Evolutionary conservation across 2,888 invertebrate species (phyloP).

Genomic region (Phorcus lineatus): DNA sequence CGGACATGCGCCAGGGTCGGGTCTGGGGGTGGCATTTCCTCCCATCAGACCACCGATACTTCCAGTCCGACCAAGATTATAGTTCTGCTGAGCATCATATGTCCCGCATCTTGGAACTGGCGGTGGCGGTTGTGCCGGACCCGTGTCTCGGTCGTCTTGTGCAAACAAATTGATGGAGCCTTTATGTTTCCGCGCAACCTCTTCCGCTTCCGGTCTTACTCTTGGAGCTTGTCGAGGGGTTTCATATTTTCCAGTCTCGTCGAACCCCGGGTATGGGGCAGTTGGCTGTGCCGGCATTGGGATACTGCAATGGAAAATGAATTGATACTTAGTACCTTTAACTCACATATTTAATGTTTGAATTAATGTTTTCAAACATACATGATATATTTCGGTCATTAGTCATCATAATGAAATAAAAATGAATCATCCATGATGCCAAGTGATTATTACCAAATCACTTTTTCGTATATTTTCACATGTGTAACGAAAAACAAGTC

Average conservation of each 20-base stretch:
- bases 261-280: slow-evolving; percentile 64
- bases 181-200: slow-evolving; percentile 57
- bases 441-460: too few relatives aligned
- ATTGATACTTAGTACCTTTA: not conserved
- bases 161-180: slow-evolving; percentile 62
- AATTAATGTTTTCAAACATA: too few relatives aligned
- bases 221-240: slow-evolving; percentile 56
- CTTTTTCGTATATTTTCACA: too few relatives aligned
- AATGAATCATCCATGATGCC: too few relatives aligned
- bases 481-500: too few relatives aligned
- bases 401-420: too few relatives aligned
- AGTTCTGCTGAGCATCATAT: slow-evolving; percentile 52
- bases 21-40: slow-evolving; percentile 54
- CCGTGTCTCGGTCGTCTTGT: slow-evolving; percentile 41
- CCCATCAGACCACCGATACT: slow-evolving; percentile 55
- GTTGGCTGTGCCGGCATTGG: slow-evolving; percentile 30
- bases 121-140: slow-evolving; percentile 44
- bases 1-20: slow-evolving; percentile 44
- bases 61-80: slow-evolving; percentile 59
- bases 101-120: slow-evolving; percentile 57
- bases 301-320: not conserved
- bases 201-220: slow-evolving; percentile 67
- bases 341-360: too few relatives aligned
- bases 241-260: slow-evolving; percentile 44
- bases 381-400: too few relatives aligned